These are phyloP conservation scores for Neodiprion lecontei DNA, from an alignment of 1,140 invertebrate genomes.

Conservation along the genomic window DNA sequence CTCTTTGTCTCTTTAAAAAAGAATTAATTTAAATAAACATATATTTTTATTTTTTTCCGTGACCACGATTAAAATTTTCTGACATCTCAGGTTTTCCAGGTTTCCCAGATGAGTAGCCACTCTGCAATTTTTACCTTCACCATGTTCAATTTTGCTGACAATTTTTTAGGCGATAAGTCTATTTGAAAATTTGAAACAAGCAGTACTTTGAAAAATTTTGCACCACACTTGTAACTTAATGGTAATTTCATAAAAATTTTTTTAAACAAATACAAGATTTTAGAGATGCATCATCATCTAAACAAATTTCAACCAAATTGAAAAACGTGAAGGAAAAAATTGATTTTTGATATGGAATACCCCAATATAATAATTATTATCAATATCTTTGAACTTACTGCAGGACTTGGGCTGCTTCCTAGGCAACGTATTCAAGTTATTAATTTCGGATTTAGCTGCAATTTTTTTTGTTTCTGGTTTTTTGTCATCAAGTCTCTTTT, in stretches of 20 bases:
- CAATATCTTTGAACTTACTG: slow-evolving; percentile 32
- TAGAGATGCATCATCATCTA: not conserved
- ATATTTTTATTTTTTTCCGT: too few relatives aligned
- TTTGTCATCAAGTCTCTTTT: slow-evolving; percentile 36
- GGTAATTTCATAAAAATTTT: not conserved
- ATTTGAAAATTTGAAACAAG: too few relatives aligned
- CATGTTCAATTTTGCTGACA: too few relatives aligned
- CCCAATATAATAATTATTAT: not conserved
- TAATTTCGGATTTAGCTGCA: slow-evolving; percentile 36
- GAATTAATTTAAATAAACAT: too few relatives aligned
- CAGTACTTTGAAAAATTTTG: too few relatives aligned
- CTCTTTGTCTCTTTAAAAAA: too few relatives aligned
- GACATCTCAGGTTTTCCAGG: too few relatives aligned
- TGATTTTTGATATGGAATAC: not conserved
- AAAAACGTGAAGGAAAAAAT: not conserved
- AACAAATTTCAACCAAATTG: not conserved
- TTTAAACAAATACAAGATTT: not conserved
- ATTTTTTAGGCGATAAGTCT: too few relatives aligned
- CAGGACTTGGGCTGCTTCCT: slow-evolving; percentile 37
- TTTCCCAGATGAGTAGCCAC: too few relatives aligned
- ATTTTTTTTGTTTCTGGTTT: slow-evolving; percentile 37
- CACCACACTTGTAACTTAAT: not conserved
- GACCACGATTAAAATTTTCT: too few relatives aligned
- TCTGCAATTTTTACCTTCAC: too few relatives aligned
- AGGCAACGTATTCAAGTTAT: slow-evolving; percentile 29